These are phyloP conservation scores for Diorhabda elongata DNA, from an alignment of 1,140 invertebrate species.

Conservation along the genomic window DNA sequence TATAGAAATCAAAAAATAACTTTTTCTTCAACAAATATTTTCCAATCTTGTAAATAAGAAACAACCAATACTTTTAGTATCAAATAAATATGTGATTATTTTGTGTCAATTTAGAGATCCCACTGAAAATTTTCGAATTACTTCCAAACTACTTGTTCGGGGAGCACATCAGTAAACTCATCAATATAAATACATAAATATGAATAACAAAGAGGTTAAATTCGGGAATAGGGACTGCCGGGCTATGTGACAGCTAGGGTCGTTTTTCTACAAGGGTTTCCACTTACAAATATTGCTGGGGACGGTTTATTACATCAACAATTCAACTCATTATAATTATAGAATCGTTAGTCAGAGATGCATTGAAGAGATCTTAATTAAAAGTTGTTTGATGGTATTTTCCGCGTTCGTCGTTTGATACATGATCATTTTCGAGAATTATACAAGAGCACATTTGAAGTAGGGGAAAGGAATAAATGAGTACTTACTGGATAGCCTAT, in stretches of 20 bases:
- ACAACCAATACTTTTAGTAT: no score
- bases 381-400: conserved; percentile 13
- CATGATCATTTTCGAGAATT: conserved; percentile 5
- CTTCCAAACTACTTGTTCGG: conserved; percentile 16
- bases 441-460: not conserved
- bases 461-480: not conserved
- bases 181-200: conserved; percentile 22
- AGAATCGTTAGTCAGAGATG: conserved; percentile 39
- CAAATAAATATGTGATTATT: not conserved
- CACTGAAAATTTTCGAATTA: conserved; percentile 18
- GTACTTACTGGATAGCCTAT: not conserved
- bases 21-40: no score
- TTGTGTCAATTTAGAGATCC: conserved; percentile 12
- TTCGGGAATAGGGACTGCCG: conserved; percentile 13
- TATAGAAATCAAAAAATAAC: no score
- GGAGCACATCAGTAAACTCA: conserved; percentile 17
- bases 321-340: conserved; percentile 46
- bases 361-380: conserved; percentile 20
- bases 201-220: conserved; percentile 26
- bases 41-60: no score
- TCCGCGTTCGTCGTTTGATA: conserved; percentile 3
- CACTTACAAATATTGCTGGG: conserved; percentile 41
- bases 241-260: conserved; percentile 21
- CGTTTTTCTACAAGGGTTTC: conserved; percentile 25
- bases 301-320: conserved; percentile 46